Evolutionary conservation across 2,113 vertebrate genomes (phyloP).

Genomic region (Aptenodytes forsteri): DNA sequence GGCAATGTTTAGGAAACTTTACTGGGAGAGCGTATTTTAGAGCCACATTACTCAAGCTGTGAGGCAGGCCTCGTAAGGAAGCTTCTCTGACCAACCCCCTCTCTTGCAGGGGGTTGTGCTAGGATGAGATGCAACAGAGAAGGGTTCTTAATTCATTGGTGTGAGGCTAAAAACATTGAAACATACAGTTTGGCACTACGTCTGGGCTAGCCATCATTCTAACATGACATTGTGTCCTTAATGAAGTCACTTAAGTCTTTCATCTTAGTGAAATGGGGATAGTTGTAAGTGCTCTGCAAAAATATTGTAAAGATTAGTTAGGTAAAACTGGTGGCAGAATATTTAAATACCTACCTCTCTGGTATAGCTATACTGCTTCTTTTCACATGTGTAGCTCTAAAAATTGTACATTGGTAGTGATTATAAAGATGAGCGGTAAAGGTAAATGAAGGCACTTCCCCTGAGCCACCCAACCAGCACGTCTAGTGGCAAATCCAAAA

Average conservation of each 20-base stretch:
- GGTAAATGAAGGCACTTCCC: background rate
- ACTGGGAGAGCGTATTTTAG: background rate
- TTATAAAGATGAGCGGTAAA: background rate
- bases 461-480: background rate
- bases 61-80: background rate
- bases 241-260: background rate
- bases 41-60: background rate
- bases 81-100: background rate
- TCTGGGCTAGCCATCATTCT: background rate
- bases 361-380: background rate
- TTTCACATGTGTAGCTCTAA: background rate
- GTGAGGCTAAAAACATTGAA: background rate
- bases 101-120: background rate
- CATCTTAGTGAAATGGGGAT: background rate
- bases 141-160: background rate
- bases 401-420: background rate
- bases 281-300: background rate
- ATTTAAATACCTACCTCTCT: background rate
- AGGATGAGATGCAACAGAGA: background rate
- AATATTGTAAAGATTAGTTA: background rate
- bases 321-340: background rate
- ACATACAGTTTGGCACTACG: background rate
- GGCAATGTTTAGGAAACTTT: background rate
- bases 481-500: background rate
- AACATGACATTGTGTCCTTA: background rate